These are phyloP conservation scores for Dryobates pubescens DNA, from an alignment of 2,797 vertebrate genomes.

Conservation along the genomic window DNA sequence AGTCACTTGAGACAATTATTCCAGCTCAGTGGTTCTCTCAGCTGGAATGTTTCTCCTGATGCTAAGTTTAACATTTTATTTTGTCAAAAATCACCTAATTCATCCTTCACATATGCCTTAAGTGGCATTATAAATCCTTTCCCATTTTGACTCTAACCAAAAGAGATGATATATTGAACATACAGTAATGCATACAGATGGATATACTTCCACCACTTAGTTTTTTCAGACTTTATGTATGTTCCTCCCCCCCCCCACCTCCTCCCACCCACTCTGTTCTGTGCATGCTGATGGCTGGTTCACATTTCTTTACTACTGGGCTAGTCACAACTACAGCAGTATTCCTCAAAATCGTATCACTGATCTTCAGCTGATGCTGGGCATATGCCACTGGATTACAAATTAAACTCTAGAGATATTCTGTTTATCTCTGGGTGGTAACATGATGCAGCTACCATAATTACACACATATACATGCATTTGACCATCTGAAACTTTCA, in stretches of 20 bases:
- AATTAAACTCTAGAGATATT: background rate
- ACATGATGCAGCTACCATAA: background rate
- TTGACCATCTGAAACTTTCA: background rate
- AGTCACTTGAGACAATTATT: conserved; percentile 59
- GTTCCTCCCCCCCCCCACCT: background rate
- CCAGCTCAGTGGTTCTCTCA: conserved; percentile 53
- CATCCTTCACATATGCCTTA: conserved; percentile 17
- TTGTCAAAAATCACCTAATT: conserved; percentile 44
- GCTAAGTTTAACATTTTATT: conserved; percentile 61
- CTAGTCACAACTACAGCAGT: background rate
- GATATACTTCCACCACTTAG: conserved; percentile 16
- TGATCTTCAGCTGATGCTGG: background rate
- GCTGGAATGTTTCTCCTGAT: conserved; percentile 39
- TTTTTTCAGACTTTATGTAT: background rate
- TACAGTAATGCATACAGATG: background rate
- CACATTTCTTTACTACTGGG: conserved; percentile 5
- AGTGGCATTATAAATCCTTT: conserved; percentile 2
- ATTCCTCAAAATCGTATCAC: background rate
- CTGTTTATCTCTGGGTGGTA: background rate
- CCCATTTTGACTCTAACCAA: conserved; percentile 20
- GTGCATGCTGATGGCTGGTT: background rate
- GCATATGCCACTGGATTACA: background rate
- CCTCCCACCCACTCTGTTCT: background rate
- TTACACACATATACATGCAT: background rate
- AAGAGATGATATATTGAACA: background rate